Evolutionary conservation across 2,888 invertebrate genomes (phyloP), one percentile per base, ranked within the genome.

Genomic region (Idaea straminata): DNA sequence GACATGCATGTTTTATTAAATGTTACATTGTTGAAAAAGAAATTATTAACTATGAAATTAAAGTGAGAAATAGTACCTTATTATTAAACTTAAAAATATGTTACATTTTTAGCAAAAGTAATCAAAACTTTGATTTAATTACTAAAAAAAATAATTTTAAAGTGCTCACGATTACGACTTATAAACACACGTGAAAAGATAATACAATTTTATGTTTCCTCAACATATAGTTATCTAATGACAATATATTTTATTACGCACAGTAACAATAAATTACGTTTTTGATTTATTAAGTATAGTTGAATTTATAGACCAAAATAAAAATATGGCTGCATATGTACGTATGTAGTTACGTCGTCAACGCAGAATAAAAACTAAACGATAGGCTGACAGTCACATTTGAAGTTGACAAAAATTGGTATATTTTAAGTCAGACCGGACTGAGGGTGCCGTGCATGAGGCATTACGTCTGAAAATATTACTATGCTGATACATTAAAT

Each of bases 171-270:
- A 84, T 83, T 86, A 86, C 79, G 78, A 80, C 76, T 75, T 75
- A 79, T 81, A 80, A 74, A 75, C 81, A 87, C 90, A 89, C 88
- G 89, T 91, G 87, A 87, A 85, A 85, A 83, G 84, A 85, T 83
- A 85, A 84, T 88, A 89, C 87, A 87, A 83, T 81, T 91, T 91
- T 88, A 91, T 88, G 87, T 83, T 88, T 88, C 85, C 88, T 87
- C 79, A 71, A 79, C 80, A 83, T 75, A 77, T 79, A 78, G 74
- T 79, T 76, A 70, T 74, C 79, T 79, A 79, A 82, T 82, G 81
- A 82, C 81, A 82, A 76, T 75, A 76, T 75, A 81, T 84, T 88
- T 90, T 89, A 91, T 86, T 77, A 82, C 76, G 70, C 77, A 83
- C 84, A 78, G 81, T 85, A 79, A 86, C 78, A 75, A 86, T 91